Evolutionary conservation across 2,888 invertebrate species (phyloP).

Genomic region (Nymphalis polychloros): DNA sequence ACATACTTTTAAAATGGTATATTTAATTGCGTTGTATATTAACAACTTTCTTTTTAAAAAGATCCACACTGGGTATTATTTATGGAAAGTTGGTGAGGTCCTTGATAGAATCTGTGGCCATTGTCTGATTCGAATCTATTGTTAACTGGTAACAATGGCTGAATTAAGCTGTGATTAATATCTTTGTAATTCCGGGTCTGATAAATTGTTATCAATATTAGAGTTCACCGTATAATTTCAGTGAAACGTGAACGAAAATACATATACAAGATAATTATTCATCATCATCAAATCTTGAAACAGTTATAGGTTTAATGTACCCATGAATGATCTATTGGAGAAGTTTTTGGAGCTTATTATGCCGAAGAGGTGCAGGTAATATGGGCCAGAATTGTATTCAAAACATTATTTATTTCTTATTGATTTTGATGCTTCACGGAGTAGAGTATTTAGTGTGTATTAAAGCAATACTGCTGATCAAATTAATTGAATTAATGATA

Average conservation of each 20-base stretch:
- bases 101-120: conserved; percentile 29
- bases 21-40: background rate
- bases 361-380: too few species aligned
- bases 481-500: too few species aligned
- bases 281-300: too few species aligned
- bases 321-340: too few species aligned
- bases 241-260: background rate
- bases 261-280: background rate
- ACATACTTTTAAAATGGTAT: background rate
- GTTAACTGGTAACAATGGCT: conserved; percentile 40
- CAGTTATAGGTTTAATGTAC: too few species aligned
- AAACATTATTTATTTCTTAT: too few species aligned
- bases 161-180: conserved; percentile 40
- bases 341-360: too few species aligned
- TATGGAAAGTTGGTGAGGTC: conserved; percentile 17
- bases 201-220: conserved; percentile 27
- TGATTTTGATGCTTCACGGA: too few species aligned
- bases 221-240: background rate
- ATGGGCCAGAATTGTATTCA: too few species aligned
- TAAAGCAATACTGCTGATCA: too few species aligned
- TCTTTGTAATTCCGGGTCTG: conserved; percentile 24
- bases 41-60: background rate
- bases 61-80: conserved; percentile 15
- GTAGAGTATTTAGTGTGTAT: too few species aligned
- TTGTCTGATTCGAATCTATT: conserved; percentile 42